Conservation (phyloP, 2,113 vertebrate species). For the Rhinopithecus roxellana region DNA sequence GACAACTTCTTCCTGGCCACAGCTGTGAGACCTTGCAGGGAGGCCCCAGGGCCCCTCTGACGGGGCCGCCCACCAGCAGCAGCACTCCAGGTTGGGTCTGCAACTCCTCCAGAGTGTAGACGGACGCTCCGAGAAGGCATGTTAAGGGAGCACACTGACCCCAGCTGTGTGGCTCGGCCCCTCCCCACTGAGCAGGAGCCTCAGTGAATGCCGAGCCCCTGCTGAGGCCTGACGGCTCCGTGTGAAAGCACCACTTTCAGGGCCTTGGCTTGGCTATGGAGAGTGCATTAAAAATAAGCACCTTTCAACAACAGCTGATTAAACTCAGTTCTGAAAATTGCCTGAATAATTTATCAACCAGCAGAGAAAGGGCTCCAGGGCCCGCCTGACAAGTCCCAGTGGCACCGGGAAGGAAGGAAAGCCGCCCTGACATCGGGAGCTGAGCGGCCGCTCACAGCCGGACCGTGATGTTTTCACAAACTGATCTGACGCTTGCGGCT, state of each 20-base stretch:
- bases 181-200: not conserved
- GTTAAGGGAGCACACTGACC: not conserved
- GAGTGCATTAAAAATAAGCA: not conserved
- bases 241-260: accelerated
- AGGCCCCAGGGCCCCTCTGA: not conserved
- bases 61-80: accelerated
- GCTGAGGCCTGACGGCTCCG: accelerated
- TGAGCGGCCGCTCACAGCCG: accelerated
- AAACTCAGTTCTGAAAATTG: not conserved
- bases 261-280: accelerated
- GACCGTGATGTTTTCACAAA: accelerated
- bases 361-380: not conserved
- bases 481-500: accelerated
- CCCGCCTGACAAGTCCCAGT: accelerated
- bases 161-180: accelerated
- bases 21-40: accelerated
- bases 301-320: not conserved
- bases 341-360: not conserved
- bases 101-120: accelerated
- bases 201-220: accelerated
- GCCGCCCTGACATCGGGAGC: accelerated
- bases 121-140: not conserved
- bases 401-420: accelerated
- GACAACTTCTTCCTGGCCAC: not conserved
- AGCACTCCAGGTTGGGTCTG: accelerated